phyloP scores from a whole-genome alignment of 2,113 vertebrate species.

The Strix uralensis region DNA sequence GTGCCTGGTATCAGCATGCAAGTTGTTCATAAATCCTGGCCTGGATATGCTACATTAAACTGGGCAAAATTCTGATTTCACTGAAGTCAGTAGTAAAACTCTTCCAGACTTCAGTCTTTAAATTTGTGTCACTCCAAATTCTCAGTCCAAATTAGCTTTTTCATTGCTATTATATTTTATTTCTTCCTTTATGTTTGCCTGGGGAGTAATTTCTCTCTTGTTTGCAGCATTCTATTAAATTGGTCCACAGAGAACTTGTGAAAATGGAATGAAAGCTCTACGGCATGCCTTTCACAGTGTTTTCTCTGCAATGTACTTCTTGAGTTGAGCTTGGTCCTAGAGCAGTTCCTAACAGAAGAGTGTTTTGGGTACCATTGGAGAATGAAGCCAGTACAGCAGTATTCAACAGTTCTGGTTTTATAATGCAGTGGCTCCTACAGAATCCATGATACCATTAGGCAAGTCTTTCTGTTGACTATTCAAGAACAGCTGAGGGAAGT shows the following conservation, averaged over 20 bases:
- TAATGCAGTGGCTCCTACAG: background rate
- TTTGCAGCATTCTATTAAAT: background rate
- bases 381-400: background rate
- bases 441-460: background rate
- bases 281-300: background rate
- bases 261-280: background rate
- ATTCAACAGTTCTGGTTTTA: background rate
- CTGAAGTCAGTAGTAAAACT: background rate
- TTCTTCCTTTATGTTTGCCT: background rate
- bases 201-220: background rate
- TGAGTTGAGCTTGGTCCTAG: background rate
- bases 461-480: background rate
- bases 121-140: background rate
- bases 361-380: background rate
- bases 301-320: background rate
- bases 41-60: background rate
- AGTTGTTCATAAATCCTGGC: background rate
- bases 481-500: background rate
- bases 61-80: background rate
- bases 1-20: background rate
- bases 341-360: background rate
- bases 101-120: background rate
- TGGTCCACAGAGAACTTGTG: background rate
- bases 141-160: background rate
- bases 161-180: background rate